These are phyloP conservation scores for Ptychadena robeensis DNA, from an alignment of 2,797 vertebrate species.

Conservation along the genomic window DNA sequence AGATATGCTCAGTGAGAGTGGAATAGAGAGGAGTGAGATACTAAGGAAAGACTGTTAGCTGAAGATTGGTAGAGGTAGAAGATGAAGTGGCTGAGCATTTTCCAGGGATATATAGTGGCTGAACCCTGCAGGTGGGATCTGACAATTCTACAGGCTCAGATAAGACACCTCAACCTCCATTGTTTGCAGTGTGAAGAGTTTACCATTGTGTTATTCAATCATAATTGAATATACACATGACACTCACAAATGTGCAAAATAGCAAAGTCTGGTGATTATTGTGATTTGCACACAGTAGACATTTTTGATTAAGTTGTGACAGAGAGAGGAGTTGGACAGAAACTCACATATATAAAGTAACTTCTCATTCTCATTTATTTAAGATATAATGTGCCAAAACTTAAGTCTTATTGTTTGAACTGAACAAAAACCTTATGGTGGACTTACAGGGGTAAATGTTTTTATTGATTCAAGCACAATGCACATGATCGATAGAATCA, in stretches of 20 bases:
- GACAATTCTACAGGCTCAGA: not conserved
- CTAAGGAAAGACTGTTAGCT: not conserved
- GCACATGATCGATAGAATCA: too few species aligned
- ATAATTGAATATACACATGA: not conserved
- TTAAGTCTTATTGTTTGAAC: not conserved
- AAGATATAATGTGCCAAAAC: too few species aligned
- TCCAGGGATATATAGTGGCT: not conserved
- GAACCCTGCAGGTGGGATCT: conserved; percentile 21
- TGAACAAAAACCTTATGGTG: too few species aligned
- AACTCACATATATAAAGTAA: too few species aligned
- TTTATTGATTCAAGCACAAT: too few species aligned
- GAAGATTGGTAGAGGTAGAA: not conserved
- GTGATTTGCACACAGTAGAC: not conserved
- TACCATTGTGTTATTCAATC: not conserved
- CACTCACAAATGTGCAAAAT: not conserved
- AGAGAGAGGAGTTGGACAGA: too few species aligned
- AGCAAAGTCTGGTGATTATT: not conserved
- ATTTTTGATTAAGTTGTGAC: too few species aligned
- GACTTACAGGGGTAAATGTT: too few species aligned
- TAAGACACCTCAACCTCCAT: not conserved
- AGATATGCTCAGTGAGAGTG: not conserved
- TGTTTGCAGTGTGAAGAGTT: not conserved
- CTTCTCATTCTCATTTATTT: too few species aligned
- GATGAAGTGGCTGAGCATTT: not conserved
- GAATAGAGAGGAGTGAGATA: not conserved